Evolutionary conservation across 2,888 invertebrate genomes (phyloP).

Genomic region (Trimorus sp.): DNA sequence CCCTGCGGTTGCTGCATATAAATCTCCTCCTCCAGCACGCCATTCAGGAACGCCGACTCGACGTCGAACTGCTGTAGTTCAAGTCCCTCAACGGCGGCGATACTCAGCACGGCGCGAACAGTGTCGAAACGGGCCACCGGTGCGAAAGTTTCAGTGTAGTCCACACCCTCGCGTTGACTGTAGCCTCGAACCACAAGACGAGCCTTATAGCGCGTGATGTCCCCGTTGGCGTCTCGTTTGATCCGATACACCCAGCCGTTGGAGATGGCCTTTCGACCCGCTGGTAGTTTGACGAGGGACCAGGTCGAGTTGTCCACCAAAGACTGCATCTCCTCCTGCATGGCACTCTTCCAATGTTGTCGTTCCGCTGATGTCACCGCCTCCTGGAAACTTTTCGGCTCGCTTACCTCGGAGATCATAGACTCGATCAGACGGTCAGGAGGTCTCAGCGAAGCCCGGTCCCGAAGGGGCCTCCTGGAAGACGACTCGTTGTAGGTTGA

Average conservation of each 20-base stretch:
- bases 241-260: constrained; percentile 37
- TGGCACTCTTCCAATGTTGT: constrained; percentile 23
- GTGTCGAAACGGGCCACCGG: no score
- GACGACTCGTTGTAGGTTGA: background rate
- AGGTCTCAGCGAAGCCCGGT: constrained; percentile 17
- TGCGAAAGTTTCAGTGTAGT: no score
- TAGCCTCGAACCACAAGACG: no score
- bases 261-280: constrained; percentile 26
- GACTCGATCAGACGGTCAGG: constrained; percentile 36
- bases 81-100: no score
- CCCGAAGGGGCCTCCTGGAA: constrained; percentile 3
- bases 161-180: no score
- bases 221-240: constrained; percentile 11
- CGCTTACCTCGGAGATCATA: constrained; percentile 27
- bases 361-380: constrained; percentile 31
- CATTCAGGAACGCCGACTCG: no score
- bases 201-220: no score
- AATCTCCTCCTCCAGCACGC: no score
- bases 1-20: no score
- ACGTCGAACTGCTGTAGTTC: no score
- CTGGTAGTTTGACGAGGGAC: constrained; percentile 35
- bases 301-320: constrained; percentile 34
- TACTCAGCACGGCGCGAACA: no score
- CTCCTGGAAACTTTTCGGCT: constrained; percentile 36
- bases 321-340: constrained; percentile 40